Base-by-base conservation (phyloP, 2,113 vertebrate species). In the Strix uralensis region DNA sequence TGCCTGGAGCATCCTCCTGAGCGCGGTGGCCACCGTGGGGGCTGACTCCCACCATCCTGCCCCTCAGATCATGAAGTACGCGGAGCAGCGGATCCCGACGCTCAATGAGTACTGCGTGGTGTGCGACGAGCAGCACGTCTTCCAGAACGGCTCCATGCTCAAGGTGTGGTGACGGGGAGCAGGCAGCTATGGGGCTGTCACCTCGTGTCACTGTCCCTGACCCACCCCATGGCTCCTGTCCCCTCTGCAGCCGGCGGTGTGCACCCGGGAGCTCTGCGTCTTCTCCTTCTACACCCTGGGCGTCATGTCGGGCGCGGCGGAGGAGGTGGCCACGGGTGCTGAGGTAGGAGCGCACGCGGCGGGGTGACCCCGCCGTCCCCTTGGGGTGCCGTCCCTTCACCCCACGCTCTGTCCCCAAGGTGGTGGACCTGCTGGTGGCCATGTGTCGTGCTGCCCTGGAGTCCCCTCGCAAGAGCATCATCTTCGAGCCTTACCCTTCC, bases 91-190 rank as follows among this genome's bases (percentile, higher is more conserved):
- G 88, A 99, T 99, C 80, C 99, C 99, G 3, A 99, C 99, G 1
- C 97, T 99, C 91, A 99, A 99, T 2, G 99, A 99, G 95, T 99
- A 99, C 98, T 99, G 99, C 3, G 99, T 99, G 97, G 99, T 99
- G 77, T 99, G 99, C 70, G 99, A 99, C 6, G 99, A 99, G 86
- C 99, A 99, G 98, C 99, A 99, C 42, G 99, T 99, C 98, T 99
- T 99, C 98, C 99, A 99, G 98, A 99, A 99, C 0, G 99, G 99
- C 85, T 99, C 99, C 94, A 99, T 99, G 99, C 98, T 99, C 71
- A 99, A 99, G 99, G 99, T 99, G 97, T 1, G 26, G 15, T 5
- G 9, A 4, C 15, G 7, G 47, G 70, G 74, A 34, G 6, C 0
- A 2, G 15, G 17, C 0, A 1, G 62, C 13, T 7, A 5, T 0